Percentiles rank a stretch among this genome's conserved stretches.
phyloP scores from a whole-genome alignment of 35 echinoderm and acorn worm genomes.

The Acanthaster planci region DNA sequence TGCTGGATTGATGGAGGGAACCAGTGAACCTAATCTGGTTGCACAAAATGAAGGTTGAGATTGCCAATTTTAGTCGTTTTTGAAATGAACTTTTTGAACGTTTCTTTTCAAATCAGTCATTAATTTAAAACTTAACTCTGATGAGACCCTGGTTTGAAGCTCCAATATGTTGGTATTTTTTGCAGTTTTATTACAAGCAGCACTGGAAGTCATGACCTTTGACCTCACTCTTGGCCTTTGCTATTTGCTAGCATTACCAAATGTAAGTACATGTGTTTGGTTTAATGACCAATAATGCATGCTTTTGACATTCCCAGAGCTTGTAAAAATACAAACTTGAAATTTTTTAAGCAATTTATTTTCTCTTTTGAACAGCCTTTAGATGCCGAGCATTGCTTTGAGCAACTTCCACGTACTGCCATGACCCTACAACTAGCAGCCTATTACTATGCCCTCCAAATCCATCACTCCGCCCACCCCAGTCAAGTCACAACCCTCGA shows the following conservation, averaged over 20 bases:
- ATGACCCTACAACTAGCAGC: conserved; percentile 82
- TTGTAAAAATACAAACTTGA: too few species aligned
- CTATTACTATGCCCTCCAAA: conserved; percentile 90
- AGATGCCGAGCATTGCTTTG: conserved; percentile 87
- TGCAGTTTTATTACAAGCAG: conserved; percentile 80
- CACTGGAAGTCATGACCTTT: conserved; percentile 55
- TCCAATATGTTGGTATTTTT: conserved; percentile 13
- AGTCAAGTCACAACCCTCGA: conserved; percentile 27
- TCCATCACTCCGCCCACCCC: conserved; percentile 33
- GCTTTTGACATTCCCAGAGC: too few species aligned
- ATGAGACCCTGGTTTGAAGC: too few species aligned
- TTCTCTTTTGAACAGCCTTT: conserved; percentile 48
- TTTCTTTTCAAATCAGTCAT: too few species aligned
- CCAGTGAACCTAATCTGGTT: neutral
- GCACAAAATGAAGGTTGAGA: conserved; percentile 10
- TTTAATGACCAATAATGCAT: too few species aligned
- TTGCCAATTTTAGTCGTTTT: too few species aligned
- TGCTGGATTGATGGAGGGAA: conserved; percentile 11
- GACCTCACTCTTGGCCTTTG: conserved; percentile 73
- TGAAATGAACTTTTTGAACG: too few species aligned
- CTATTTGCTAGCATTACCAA: conserved; percentile 82
- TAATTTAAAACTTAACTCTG: too few species aligned
- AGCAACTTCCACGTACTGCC: conserved; percentile 79
- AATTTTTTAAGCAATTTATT: neutral
- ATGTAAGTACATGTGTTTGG: conserved; percentile 56